Evolutionary conservation across 2,888 invertebrate genomes (phyloP).

Genomic region (Hypselothyrea guttata): DNA sequence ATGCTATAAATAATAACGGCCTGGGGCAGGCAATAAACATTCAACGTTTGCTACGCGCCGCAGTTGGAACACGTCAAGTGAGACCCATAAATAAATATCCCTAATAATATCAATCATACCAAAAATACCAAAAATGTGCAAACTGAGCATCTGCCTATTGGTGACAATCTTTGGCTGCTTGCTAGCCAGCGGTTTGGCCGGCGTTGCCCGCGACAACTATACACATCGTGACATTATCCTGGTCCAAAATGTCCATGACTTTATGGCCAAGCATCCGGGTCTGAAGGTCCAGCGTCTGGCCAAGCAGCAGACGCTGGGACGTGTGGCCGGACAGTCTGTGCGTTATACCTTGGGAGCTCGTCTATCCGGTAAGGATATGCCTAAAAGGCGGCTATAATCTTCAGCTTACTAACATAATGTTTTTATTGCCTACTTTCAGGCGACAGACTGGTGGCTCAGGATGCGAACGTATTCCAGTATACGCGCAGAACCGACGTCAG

Average conservation of each 20-base stretch:
- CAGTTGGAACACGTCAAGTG: constrained; percentile 27
- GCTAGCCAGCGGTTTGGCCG: constrained; percentile 38
- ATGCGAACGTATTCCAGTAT: constrained; percentile 69
- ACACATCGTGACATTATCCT: constrained; percentile 56
- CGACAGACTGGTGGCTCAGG: constrained; percentile 76
- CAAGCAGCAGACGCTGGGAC: constrained; percentile 46
- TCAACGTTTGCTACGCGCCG: constrained; percentile 40
- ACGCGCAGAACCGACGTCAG: constrained; percentile 72
- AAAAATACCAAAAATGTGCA: constrained; percentile 42
- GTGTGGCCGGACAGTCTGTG: constrained; percentile 49
- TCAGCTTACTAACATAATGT: background rate
- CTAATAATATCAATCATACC: background rate
- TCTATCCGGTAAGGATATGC: constrained; percentile 62
- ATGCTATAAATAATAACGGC: constrained; percentile 57
- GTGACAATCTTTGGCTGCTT: constrained; percentile 52
- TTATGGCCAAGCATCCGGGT: constrained; percentile 69
- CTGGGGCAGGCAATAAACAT: constrained; percentile 39
- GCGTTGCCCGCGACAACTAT: constrained; percentile 12
- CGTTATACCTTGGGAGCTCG: constrained; percentile 78
- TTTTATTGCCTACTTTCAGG: constrained; percentile 58
- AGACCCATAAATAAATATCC: background rate
- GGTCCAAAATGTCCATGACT: constrained; percentile 72
- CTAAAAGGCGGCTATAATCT: constrained; percentile 20
- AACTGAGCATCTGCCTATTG: constrained; percentile 51
- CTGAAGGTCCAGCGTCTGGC: constrained; percentile 60